These are phyloP conservation scores for Fabriciana adippe DNA, from an alignment of 2,888 invertebrate species.

Conservation along the genomic window DNA sequence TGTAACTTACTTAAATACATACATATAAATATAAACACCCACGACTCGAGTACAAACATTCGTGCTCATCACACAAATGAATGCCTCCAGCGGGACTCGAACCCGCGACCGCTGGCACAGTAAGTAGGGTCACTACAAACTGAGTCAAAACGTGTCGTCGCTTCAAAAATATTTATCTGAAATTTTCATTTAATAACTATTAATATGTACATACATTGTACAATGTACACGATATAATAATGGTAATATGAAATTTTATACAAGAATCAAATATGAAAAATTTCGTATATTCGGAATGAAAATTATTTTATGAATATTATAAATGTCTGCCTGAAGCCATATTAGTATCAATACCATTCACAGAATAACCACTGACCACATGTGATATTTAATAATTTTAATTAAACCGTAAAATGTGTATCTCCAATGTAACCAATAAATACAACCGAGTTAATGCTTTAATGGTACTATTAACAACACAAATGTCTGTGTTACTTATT, in stretches of 20 bases:
- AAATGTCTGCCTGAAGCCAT: slow-evolving; percentile 21
- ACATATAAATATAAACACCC: too few species aligned
- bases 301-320: slow-evolving; percentile 21
- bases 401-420: slow-evolving; percentile 19
- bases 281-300: slow-evolving; percentile 15
- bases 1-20: too few species aligned
- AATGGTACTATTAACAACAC: neutral
- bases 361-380: slow-evolving; percentile 37
- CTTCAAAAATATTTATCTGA: too few species aligned
- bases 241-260: slow-evolving; percentile 15
- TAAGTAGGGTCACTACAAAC: too few species aligned
- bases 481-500: neutral
- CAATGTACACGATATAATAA: slow-evolving; percentile 3
- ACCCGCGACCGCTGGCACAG: too few species aligned
- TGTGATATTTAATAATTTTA: slow-evolving; percentile 30
- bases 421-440: slow-evolving; percentile 12
- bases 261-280: slow-evolving; percentile 14
- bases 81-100: too few species aligned
- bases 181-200: neutral
- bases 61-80: too few species aligned
- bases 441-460: slow-evolving; percentile 15
- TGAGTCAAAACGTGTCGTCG: too few species aligned
- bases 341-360: slow-evolving; percentile 35
- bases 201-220: neutral
- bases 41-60: too few species aligned